Conservation (phyloP, 2,113 vertebrate genomes). For the Baryphthengus martii region DNA sequence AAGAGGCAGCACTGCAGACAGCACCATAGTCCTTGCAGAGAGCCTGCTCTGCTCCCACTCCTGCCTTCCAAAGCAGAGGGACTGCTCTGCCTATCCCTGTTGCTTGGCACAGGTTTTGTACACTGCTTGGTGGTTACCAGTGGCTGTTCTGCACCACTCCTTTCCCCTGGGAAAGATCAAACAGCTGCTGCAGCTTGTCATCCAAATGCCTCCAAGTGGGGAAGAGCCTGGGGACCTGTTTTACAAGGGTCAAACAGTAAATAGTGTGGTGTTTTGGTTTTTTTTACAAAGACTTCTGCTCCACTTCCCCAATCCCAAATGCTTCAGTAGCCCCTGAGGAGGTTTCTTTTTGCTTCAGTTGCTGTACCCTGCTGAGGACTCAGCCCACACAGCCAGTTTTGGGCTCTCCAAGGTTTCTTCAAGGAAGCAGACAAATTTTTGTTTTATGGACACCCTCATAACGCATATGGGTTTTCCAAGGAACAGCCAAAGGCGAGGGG, state of each 20-base stretch:
- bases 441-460: constrained; percentile 36
- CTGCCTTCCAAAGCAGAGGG: background rate
- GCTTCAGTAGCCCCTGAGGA: constrained; percentile 8
- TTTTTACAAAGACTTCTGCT: constrained; percentile 30
- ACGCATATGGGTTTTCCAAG: constrained; percentile 11
- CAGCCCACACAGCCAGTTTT: constrained; percentile 40
- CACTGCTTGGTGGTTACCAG: background rate
- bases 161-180: background rate
- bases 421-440: constrained; percentile 40
- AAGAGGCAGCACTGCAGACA: background rate
- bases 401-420: constrained; percentile 25
- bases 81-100: accelerated
- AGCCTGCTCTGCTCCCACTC: background rate
- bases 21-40: background rate
- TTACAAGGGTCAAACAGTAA: constrained; percentile 49
- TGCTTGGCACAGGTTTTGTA: background rate
- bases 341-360: constrained; percentile 39
- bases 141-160: background rate
- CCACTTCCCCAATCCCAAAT: background rate
- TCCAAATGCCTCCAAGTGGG: background rate
- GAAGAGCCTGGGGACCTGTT: constrained; percentile 2
- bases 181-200: background rate
- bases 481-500: background rate
- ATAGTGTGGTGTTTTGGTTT: no score
- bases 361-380: constrained; percentile 20